Evolutionary conservation across 92 coral and sea anemone species (phyloP).

Genomic region (Hydrozoanthus gracilis): DNA sequence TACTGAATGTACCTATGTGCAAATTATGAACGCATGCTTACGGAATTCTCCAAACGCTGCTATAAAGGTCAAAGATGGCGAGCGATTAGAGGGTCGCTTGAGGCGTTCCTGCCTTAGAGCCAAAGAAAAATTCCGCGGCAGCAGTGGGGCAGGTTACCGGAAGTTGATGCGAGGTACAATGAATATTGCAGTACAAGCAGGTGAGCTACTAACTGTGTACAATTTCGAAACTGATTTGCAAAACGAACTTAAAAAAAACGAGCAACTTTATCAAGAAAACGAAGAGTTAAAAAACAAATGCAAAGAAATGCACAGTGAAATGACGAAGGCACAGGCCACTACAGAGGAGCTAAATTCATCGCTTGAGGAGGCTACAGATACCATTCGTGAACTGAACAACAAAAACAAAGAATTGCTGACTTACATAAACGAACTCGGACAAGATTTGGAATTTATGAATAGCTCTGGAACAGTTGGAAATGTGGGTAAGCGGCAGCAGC

Average conservation of each 20-base stretch:
- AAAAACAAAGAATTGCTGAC: conserved; percentile 43
- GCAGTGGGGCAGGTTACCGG: not conserved
- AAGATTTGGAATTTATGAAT: conserved; percentile 44
- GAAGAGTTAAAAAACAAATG: conserved; percentile 4
- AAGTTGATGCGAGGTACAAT: not conserved
- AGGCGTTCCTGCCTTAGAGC: conserved; percentile 22
- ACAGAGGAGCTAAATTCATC: conserved; percentile 29
- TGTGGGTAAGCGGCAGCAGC: conserved; percentile 60
- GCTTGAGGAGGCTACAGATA: conserved; percentile 30
- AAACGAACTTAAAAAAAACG: conserved; percentile 18
- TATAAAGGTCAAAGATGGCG: conserved; percentile 10
- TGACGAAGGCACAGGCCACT: conserved; percentile 31
- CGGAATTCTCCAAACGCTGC: not conserved
- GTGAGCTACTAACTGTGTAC: not conserved
- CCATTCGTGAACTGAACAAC: conserved; percentile 30
- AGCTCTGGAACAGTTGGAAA: conserved; percentile 39
- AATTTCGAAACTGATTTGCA: conserved; percentile 12
- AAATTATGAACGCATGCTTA: conserved; percentile 3
- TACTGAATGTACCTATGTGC: conserved; percentile 21
- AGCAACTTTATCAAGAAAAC: conserved; percentile 8
- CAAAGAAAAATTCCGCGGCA: not conserved
- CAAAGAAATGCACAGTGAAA: conserved; percentile 38
- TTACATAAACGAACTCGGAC: conserved; percentile 57
- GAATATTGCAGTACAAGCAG: not conserved
- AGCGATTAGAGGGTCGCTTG: conserved; percentile 16